phyloP scores from a whole-genome alignment of 2,797 vertebrate species.

The Anguilla megastoma region DNA sequence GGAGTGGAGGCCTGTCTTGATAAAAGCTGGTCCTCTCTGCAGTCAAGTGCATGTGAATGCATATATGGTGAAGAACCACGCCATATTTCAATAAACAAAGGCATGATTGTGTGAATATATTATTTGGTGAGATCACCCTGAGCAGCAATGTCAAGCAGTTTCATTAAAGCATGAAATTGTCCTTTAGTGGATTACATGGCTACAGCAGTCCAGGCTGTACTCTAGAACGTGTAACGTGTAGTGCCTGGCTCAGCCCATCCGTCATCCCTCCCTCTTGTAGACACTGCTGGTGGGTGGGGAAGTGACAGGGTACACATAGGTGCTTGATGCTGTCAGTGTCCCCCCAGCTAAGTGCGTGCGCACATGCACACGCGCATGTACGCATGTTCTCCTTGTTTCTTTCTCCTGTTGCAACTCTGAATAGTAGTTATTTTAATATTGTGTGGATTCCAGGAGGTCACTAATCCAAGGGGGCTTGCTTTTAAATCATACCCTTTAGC shows the following conservation, averaged over 20 bases:
- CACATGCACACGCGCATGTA: not conserved
- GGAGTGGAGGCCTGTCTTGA: too few relatives aligned
- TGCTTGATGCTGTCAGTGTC: not conserved
- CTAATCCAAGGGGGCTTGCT: not conserved
- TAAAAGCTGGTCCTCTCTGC: too few relatives aligned
- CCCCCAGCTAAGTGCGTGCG: not conserved
- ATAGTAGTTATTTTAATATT: not conserved
- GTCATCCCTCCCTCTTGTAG: not conserved
- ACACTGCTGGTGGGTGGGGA: not conserved
- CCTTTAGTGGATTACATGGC: not conserved
- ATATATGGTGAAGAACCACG: not conserved
- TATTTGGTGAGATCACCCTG: not conserved
- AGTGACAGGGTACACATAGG: not conserved
- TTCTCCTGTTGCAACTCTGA: not conserved
- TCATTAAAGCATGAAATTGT: not conserved
- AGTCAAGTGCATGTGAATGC: too few relatives aligned
- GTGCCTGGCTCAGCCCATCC: not conserved
- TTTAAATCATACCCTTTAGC: not conserved
- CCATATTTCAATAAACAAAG: not conserved
- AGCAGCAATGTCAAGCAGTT: not conserved
- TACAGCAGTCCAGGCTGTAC: not conserved
- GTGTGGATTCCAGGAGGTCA: not conserved
- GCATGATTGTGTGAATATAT: not conserved
- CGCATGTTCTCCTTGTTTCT: not conserved
- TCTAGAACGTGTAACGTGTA: not conserved